Percentiles rank a stretch among this genome's conserved stretches.
Conservation (phyloP, 2,888 invertebrate genomes). For the Acrobeloides nanus region DNA sequence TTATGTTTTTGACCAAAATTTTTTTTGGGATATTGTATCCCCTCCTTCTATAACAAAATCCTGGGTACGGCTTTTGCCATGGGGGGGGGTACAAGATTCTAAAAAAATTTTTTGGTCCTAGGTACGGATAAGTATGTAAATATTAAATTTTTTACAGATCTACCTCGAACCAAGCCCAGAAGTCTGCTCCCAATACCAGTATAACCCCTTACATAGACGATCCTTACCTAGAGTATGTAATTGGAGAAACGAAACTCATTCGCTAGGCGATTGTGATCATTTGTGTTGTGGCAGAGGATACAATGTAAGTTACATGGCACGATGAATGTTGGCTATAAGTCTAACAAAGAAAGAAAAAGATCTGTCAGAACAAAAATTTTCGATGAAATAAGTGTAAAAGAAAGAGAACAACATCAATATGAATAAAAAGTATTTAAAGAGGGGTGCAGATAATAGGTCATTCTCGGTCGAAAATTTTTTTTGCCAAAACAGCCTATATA, state of each 20-base stretch:
- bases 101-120: slow-evolving; percentile 1
- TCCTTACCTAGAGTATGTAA: slow-evolving; percentile 54
- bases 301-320: slow-evolving; percentile 34
- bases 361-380: too few species aligned
- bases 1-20: too few species aligned
- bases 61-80: background rate
- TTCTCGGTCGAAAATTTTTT: too few species aligned
- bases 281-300: slow-evolving; percentile 60
- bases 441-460: too few species aligned
- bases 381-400: too few species aligned
- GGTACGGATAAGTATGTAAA: background rate
- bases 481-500: too few species aligned
- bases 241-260: slow-evolving; percentile 55
- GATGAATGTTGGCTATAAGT: too few species aligned
- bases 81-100: background rate
- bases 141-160: slow-evolving; percentile 16
- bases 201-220: slow-evolving; percentile 30
- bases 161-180: slow-evolving; percentile 26
- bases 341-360: too few species aligned
- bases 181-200: slow-evolving; percentile 26
- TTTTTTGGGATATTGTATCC: too few species aligned
- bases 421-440: too few species aligned
- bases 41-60: background rate
- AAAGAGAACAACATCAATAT: too few species aligned
- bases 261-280: slow-evolving; percentile 54